These are phyloP conservation scores for Nematopogon swammerdamellus DNA, from an alignment of 2,888 invertebrate genomes.

Conservation along the genomic window DNA sequence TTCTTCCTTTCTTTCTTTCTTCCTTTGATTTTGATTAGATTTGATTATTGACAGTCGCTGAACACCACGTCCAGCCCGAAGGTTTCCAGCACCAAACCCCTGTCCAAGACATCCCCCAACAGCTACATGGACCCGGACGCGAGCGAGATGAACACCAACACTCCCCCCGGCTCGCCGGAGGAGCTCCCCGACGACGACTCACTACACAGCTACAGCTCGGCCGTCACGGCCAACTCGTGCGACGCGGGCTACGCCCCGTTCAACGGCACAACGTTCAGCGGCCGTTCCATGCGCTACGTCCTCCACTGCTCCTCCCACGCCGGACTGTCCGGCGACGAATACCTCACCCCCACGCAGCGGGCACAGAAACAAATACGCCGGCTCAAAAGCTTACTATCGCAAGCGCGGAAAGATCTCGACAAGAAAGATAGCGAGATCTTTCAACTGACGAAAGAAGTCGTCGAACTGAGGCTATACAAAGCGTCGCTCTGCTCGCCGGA, in stretches of 20 bases:
- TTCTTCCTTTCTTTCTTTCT: background rate
- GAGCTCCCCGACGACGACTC: slow-evolving; percentile 74
- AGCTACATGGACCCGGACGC: slow-evolving; percentile 28
- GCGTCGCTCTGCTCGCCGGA: slow-evolving; percentile 76
- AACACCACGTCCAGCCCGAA: slow-evolving; percentile 18
- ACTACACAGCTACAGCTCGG: slow-evolving; percentile 74
- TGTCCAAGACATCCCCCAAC: slow-evolving; percentile 31
- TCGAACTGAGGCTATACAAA: slow-evolving; percentile 76
- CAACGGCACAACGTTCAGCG: slow-evolving; percentile 69
- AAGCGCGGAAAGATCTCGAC: slow-evolving; percentile 73
- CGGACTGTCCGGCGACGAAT: slow-evolving; percentile 74
- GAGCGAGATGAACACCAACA: slow-evolving; percentile 48
- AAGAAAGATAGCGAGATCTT: slow-evolving; percentile 81
- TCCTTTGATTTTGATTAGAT: slow-evolving; percentile 10
- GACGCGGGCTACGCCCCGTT: slow-evolving; percentile 80
- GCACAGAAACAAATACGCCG: slow-evolving; percentile 78
- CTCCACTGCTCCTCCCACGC: slow-evolving; percentile 82
- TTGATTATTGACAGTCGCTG: slow-evolving; percentile 50
- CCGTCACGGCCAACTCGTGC: slow-evolving; percentile 75
- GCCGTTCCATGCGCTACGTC: slow-evolving; percentile 72
- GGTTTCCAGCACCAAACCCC: slow-evolving; percentile 24
- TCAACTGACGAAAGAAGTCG: slow-evolving; percentile 73
- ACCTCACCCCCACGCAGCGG: slow-evolving; percentile 84
- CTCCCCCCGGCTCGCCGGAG: slow-evolving; percentile 62
- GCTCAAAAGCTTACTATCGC: slow-evolving; percentile 67